Base-by-base conservation (phyloP, 2,113 vertebrate genomes). In the Tyto alba region DNA sequence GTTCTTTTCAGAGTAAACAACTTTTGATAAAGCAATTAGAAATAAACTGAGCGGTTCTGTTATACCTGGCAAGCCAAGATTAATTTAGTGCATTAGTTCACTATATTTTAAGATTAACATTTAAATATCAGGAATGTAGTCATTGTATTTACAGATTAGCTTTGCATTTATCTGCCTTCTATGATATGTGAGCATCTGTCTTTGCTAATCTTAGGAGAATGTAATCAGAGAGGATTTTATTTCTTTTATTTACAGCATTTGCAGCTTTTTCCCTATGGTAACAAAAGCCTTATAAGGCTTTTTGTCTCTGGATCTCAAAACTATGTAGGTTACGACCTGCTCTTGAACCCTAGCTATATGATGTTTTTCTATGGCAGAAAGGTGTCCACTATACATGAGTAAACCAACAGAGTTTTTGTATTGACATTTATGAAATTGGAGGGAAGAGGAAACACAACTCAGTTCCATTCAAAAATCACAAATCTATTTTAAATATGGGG, bases 91-190 rank as follows among this genome's bases (percentile, higher is more conserved):
- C 50, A 57, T 88, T 96, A 60, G 30, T 38, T 85, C 34, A 55
- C 25, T 52, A 62, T 79, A 94, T 60, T 23, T 76, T 85, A 88
- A 93, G 34, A 23, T 79, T 86, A 47, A n/a, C 7, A 93, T 93
- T 97, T 97, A 96, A 97, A 89, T 90, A 94, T 77, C 36, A 85
- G 94, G 73, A 94, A 64, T 85, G 20, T 71, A 93, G 81, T 94
- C 43, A 80, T 87, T 91, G 71, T 93, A 89, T 95, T 73, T 97
- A 56, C 40, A 85, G 86, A 93, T 89, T 90, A 63, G 77, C 43
- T 93, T 81, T 95, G 48, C 69, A 66, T 95, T 95, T 96, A 69
- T 95, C 77, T 75, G 29, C 30, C 77, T 89, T 92, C 48, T 73
- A 6, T 95, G 79, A 66, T 90, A 41, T 19, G 64, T 92, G 85